Evolutionary conservation across 2,113 vertebrate genomes (phyloP), one percentile per base, ranked within the genome.

Genomic region (Cottus gobio): DNA sequence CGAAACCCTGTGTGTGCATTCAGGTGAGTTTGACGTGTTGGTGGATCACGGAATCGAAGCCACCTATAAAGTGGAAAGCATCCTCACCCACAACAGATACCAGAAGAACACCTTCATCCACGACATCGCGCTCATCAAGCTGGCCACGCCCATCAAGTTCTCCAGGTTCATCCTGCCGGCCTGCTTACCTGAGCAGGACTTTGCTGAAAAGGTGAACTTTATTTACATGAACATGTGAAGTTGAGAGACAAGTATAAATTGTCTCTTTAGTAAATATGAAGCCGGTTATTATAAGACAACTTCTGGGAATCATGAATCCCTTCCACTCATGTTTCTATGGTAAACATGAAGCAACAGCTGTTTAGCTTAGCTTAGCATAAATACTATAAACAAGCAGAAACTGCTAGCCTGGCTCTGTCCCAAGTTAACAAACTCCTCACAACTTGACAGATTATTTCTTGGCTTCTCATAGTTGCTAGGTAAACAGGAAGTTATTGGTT

Each of bases 81-180:
- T 96, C 5, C 0, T 96, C 0, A 75, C 92, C 0, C 97, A 99
- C 79, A 79, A 68, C 0, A 89, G 68, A 1, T 99, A 96, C 58
- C 10, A 71, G 1, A 1, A 0, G 0, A 64, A 87, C 0, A 97
- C 96, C 2, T 97, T 95, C 0, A 80, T 97, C 90, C 97, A 95
- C 0, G 98, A 99, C 93, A 98, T 99, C 0, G 96, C 98, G 0
- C 87, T 99, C n/a, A 84, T 99, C 83, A 95, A 95, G 85, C 79
- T 99, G 62, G 90, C 81, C 78, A 91, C 88, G 0, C 96, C 97
- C 12, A 95, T 99, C 76, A 74, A 0, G 0, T 98, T 97, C 93
- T 94, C 90, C 0, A 57, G 73, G 44, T 96, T 91, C 16, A 77
- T 98, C 81, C 52, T 97, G 0, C 95, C 98, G 0, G 98, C 97